Conservation (phyloP, 2,797 vertebrate species). For the Saxicola maurus region DNA sequence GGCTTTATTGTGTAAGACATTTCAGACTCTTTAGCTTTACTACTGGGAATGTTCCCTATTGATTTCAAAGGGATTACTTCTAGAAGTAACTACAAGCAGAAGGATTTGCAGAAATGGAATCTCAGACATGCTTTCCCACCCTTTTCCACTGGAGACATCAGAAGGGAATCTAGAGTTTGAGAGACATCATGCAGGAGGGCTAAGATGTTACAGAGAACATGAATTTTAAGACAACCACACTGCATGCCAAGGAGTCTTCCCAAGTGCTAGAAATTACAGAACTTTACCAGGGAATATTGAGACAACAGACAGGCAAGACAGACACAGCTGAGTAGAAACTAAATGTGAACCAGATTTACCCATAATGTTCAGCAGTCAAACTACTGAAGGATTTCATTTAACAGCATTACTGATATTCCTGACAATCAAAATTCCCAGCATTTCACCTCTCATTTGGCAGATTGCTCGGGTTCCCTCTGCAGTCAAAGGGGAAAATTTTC, state of each 20-base stretch:
- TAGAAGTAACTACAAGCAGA: conserved; percentile 16
- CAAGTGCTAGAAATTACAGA: background rate
- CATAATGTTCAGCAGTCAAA: background rate
- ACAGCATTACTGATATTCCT: background rate
- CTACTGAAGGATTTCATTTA: background rate
- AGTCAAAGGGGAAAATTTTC: background rate
- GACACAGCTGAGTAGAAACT: background rate
- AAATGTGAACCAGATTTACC: background rate
- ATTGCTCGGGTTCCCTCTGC: background rate
- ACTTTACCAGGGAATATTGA: background rate
- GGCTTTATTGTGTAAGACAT: conserved; percentile 1
- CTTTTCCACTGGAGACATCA: background rate
- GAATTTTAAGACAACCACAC: background rate
- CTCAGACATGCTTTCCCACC: background rate
- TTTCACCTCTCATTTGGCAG: background rate
- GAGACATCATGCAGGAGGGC: background rate
- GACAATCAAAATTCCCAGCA: background rate
- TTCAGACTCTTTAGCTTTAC: conserved; percentile 7
- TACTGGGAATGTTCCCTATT: background rate
- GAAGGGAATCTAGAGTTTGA: background rate
- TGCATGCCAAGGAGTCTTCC: background rate
- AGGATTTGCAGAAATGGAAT: background rate
- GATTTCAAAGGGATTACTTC: conserved; percentile 40
- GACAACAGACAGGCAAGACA: background rate
- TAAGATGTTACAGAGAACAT: background rate